Percentiles rank a stretch among this genome's conserved stretches.
Conservation (phyloP, 2,797 vertebrate genomes). For the Tiaroga cobitis region DNA sequence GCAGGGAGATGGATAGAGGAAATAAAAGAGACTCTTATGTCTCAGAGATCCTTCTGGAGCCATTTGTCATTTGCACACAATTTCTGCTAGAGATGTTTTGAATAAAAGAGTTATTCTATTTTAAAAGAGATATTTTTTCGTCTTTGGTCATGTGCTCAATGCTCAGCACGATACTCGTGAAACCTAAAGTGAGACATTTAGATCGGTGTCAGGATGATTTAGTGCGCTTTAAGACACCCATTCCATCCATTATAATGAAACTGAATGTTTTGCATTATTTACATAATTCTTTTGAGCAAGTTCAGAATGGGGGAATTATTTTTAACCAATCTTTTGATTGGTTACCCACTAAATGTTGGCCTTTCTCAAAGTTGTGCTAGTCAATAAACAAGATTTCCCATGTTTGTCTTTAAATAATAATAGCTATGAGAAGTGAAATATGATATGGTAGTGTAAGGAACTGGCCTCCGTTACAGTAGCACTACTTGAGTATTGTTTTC, state of each 20-base stretch:
- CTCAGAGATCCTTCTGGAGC: conserved; percentile 6
- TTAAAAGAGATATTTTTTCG: conserved; percentile 22
- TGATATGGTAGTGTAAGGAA: background rate
- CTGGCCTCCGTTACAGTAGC: background rate
- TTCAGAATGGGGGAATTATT: background rate
- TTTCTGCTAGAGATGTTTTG: conserved; percentile 31
- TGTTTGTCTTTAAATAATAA: background rate
- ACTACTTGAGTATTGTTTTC: background rate
- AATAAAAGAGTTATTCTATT: conserved; percentile 39
- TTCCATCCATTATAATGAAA: conserved; percentile 14
- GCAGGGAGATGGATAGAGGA: conserved; percentile 6
- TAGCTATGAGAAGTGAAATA: background rate
- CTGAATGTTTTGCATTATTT: background rate
- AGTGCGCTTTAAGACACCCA: background rate
- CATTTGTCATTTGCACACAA: conserved; percentile 39
- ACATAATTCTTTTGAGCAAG: background rate
- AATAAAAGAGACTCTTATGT: conserved; percentile 23
- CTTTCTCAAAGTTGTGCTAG: background rate
- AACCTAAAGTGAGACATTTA: conserved; percentile 18
- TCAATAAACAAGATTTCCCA: background rate
- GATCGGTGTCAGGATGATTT: conserved; percentile 27
- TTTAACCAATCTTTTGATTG: background rate
- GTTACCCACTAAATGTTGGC: background rate
- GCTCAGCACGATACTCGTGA: background rate
- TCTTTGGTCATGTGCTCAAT: background rate